Evolutionary conservation across 2,888 invertebrate species (phyloP).

Genomic region (Plebejus melissa): DNA sequence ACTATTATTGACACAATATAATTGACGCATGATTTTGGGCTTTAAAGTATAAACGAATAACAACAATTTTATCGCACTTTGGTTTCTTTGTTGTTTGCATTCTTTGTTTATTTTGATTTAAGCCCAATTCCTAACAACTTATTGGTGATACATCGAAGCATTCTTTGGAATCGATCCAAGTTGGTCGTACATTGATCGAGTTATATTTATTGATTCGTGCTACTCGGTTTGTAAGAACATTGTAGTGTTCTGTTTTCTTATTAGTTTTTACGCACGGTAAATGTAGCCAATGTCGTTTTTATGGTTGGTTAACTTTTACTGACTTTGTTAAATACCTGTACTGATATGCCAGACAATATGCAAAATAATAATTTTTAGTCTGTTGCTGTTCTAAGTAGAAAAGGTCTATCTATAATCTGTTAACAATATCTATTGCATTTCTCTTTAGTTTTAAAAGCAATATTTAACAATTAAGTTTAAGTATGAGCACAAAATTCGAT

Average conservation of each 20-base stretch:
- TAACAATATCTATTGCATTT: too few relatives aligned
- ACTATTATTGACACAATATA: too few relatives aligned
- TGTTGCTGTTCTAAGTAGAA: too few relatives aligned
- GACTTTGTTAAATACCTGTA: background rate
- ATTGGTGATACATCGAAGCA: background rate
- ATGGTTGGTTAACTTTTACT: background rate
- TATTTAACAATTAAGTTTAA: too few relatives aligned
- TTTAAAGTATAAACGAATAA: too few relatives aligned
- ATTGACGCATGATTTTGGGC: too few relatives aligned
- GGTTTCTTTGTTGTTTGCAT: background rate
- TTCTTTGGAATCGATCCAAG: slow-evolving; percentile 9
- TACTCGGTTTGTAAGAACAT: background rate
- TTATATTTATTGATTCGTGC: background rate
- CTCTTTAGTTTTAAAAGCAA: too few relatives aligned
- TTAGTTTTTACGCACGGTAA: background rate
- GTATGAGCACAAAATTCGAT: background rate
- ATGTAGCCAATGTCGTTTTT: background rate
- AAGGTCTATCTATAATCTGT: too few relatives aligned
- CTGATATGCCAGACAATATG: too few relatives aligned
- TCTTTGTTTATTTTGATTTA: background rate
- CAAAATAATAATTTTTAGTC: too few relatives aligned
- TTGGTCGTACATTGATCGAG: background rate
- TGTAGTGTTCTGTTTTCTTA: background rate
- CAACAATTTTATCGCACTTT: too few relatives aligned
- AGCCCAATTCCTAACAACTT: background rate